A percentile compares a stretch with the other conserved stretches of the same genome.
phyloP scores from a whole-genome alignment of 92 coral and sea anemone genomes.

The Epizoanthus scotinus region DNA sequence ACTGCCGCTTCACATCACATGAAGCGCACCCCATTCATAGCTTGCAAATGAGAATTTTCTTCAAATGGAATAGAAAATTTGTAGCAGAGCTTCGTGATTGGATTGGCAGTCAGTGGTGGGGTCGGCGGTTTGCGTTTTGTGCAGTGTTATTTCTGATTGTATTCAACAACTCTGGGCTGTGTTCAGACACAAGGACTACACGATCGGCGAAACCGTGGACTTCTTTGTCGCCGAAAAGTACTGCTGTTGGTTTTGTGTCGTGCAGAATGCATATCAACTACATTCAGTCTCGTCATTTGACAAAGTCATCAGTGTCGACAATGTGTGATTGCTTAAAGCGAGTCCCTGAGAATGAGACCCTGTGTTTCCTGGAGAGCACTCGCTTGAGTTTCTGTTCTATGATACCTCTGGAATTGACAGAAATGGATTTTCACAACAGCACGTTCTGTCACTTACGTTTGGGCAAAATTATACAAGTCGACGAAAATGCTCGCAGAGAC shows the following conservation, averaged over 20 bases:
- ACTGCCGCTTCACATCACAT: slow-evolving; percentile 3
- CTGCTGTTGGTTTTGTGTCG: neutral
- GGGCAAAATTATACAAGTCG: slow-evolving; percentile 19
- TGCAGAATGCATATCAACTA: slow-evolving; percentile 21
- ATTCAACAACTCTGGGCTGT: slow-evolving; percentile 20
- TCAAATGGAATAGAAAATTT: slow-evolving; percentile 43
- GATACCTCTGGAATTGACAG: slow-evolving; percentile 24
- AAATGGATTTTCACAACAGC: slow-evolving; percentile 26
- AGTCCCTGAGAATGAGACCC: neutral
- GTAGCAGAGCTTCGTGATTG: slow-evolving; percentile 36
- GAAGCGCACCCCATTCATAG: slow-evolving; percentile 10
- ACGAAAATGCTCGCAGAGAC: slow-evolving; percentile 24
- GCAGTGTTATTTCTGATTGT: neutral
- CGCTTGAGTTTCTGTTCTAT: slow-evolving; percentile 29
- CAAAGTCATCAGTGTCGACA: neutral
- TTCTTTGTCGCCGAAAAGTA: slow-evolving; percentile 14
- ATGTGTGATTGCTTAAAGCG: slow-evolving; percentile 21
- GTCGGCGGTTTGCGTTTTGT: slow-evolving; percentile 13
- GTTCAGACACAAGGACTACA: slow-evolving; percentile 9
- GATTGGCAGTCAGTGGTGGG: slow-evolving; percentile 19
- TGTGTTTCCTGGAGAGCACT: slow-evolving; percentile 12
- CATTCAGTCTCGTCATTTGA: slow-evolving; percentile 11
- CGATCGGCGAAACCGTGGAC: neutral
- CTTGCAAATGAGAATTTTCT: slow-evolving; percentile 46
- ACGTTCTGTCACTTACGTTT: slow-evolving; percentile 14